Conservation (phyloP, 1,140 invertebrate genomes). For the Eufriesea mexicana region DNA sequence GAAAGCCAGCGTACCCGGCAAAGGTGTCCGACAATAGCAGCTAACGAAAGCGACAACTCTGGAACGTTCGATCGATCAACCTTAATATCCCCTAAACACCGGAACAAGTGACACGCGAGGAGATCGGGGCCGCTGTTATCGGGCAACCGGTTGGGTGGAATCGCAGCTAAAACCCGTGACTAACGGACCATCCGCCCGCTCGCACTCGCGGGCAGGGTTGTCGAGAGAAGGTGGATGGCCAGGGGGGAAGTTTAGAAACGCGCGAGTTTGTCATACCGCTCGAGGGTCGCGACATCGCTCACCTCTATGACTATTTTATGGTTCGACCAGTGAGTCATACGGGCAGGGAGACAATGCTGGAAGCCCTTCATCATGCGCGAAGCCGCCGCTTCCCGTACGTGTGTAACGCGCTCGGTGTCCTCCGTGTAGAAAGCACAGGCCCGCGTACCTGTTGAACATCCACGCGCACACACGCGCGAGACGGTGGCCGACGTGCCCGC, state of each 20-base stretch:
- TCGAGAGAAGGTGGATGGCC: constrained; percentile 18
- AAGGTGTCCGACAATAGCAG: constrained; percentile 21
- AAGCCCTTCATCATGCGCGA: constrained; percentile 74
- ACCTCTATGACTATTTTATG: constrained; percentile 75
- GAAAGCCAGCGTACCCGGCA: background rate
- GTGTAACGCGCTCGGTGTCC: constrained; percentile 56
- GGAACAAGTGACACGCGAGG: constrained; percentile 16
- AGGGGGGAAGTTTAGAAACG: constrained; percentile 35
- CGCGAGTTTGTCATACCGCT: constrained; percentile 55
- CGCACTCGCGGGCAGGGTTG: background rate
- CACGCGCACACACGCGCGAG: constrained; percentile 8
- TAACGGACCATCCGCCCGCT: constrained; percentile 13
- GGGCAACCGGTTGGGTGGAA: background rate
- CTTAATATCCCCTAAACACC: constrained; percentile 35
- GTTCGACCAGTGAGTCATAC: constrained; percentile 73
- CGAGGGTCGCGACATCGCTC: constrained; percentile 69
- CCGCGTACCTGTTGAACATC: constrained; percentile 70
- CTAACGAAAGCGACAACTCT: constrained; percentile 31
- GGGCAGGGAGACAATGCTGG: constrained; percentile 70
- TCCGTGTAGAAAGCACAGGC: constrained; percentile 55
- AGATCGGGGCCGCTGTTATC: background rate
- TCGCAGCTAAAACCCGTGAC: constrained; percentile 4
- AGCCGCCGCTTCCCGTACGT: constrained; percentile 37
- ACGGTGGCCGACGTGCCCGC: constrained; percentile 30
- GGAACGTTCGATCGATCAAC: constrained; percentile 34